A percentile compares a stretch with the other conserved stretches of the same genome.
Evolutionary conservation across 2,888 invertebrate species (phyloP).

Genomic region (Bimastos eiseni): DNA sequence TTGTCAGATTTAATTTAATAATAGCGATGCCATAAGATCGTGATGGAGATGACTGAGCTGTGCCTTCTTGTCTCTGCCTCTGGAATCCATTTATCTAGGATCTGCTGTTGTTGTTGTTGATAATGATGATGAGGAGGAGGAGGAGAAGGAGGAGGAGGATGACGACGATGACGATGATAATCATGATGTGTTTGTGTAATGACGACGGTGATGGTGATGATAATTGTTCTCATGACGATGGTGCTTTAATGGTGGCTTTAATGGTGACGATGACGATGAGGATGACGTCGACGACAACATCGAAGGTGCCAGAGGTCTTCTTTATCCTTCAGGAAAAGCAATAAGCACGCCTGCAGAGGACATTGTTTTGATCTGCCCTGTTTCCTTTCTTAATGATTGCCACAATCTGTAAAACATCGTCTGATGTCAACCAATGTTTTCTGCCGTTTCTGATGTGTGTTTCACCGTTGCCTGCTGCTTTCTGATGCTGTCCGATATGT

Average conservation of each 20-base stretch:
- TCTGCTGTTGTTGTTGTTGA: too few relatives aligned
- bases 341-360: neutral
- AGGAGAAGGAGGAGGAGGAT: too few relatives aligned
- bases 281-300: neutral
- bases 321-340: neutral
- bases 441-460: neutral
- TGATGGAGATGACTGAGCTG: too few relatives aligned
- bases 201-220: too few relatives aligned
- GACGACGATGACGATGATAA: too few relatives aligned
- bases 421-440: neutral
- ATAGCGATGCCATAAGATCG: neutral
- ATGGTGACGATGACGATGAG: neutral
- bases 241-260: neutral
- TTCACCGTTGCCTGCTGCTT: neutral
- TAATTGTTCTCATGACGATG: too few relatives aligned
- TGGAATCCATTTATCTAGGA: too few relatives aligned
- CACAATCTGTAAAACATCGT: neutral
- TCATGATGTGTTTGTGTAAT: too few relatives aligned
- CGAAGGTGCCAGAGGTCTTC: neutral
- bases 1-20: neutral
- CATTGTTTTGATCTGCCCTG: neutral
- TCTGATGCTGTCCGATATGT: constrained; percentile 1
- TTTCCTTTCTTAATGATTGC: neutral
- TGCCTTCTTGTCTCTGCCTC: too few relatives aligned
- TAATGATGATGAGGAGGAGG: too few relatives aligned